These are phyloP conservation scores for Dyspetes luteomarginatus DNA, from an alignment of 2,888 invertebrate species.

Conservation along the genomic window DNA sequence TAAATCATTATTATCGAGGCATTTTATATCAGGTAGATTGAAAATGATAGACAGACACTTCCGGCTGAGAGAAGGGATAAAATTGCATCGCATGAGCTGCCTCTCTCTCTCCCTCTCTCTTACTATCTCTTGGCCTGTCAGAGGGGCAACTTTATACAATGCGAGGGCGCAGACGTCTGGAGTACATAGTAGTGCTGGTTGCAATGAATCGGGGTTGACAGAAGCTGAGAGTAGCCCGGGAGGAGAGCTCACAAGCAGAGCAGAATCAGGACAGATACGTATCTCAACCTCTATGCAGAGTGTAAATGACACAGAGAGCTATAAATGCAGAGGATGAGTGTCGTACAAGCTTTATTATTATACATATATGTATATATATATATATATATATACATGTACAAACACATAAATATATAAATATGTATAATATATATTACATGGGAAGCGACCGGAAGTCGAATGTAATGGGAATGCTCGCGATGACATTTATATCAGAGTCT, in stretches of 20 bases:
- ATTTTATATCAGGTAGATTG: no score
- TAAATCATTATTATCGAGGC: no score
- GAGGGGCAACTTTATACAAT: constrained; percentile 52
- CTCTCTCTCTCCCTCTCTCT: constrained; percentile 8
- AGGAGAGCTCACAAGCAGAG: constrained; percentile 14
- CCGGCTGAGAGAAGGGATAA: constrained; percentile 49
- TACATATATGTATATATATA: not conserved
- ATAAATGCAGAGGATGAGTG: constrained; percentile 9
- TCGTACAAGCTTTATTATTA: constrained; percentile 4
- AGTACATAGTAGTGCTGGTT: constrained; percentile 62
- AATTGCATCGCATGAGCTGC: constrained; percentile 50
- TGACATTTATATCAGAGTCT: constrained; percentile 46
- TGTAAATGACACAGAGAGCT: constrained; percentile 35
- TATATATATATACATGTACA: not conserved
- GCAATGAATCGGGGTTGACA: constrained; percentile 60
- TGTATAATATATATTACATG: constrained; percentile 54
- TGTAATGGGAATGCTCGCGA: constrained; percentile 52
- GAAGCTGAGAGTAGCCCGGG: constrained; percentile 34
- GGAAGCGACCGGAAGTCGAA: constrained; percentile 65
- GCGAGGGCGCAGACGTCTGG: constrained; percentile 61
- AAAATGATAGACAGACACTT: constrained; percentile 26
- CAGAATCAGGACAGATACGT: constrained; percentile 25
- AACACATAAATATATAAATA: not conserved
- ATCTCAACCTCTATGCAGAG: constrained; percentile 47
- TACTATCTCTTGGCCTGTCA: constrained; percentile 23